phyloP scores from a whole-genome alignment of 2,113 vertebrate genomes.

The Petrocephalus microphthalmus region DNA sequence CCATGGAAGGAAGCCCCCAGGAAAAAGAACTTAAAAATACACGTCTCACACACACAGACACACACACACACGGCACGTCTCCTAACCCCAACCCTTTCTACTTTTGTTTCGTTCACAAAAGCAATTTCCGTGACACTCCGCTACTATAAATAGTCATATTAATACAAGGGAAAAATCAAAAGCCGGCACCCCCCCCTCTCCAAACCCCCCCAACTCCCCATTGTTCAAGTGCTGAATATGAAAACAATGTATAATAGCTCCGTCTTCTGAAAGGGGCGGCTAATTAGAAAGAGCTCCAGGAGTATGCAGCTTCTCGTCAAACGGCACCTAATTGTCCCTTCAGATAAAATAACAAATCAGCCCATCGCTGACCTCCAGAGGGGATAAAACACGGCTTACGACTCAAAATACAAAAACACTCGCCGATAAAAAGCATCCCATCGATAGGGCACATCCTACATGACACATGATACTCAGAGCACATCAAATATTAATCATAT shows the following conservation, averaged over 20 bases:
- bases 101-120: slow-evolving; percentile 23
- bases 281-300: slow-evolving; percentile 23
- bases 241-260: slow-evolving; percentile 25
- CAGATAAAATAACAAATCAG: slow-evolving; percentile 18
- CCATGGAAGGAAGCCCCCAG: not conserved
- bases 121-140: slow-evolving; percentile 22
- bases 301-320: slow-evolving; percentile 13
- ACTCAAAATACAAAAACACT: slow-evolving; percentile 5
- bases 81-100: slow-evolving; percentile 10
- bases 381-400: not conserved
- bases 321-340: slow-evolving; percentile 19
- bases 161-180: slow-evolving; percentile 26
- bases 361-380: slow-evolving; percentile 9
- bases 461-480: not conserved
- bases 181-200: not conserved
- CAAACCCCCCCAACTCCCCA: not conserved
- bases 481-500: not conserved
- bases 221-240: slow-evolving; percentile 23
- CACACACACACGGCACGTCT: not conserved
- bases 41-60: not conserved
- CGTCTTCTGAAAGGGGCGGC: slow-evolving; percentile 15
- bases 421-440: not conserved
- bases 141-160: slow-evolving; percentile 30
- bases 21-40: not conserved
- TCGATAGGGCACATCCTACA: not conserved